Base-by-base conservation (phyloP, 2,113 vertebrate genomes). In the Tetrax tetrax region DNA sequence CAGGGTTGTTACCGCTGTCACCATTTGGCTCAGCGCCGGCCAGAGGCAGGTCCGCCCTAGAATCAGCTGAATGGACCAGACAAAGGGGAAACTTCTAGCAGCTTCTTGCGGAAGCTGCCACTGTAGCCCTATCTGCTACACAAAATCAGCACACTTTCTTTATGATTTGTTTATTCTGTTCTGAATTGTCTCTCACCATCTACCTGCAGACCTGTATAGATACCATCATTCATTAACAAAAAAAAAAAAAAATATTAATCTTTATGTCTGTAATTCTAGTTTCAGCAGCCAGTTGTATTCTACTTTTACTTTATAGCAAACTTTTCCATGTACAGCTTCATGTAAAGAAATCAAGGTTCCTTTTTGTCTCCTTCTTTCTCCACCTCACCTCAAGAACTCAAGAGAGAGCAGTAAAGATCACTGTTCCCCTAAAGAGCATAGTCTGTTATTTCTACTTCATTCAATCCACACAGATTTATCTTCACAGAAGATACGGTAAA, bases 191-290 rank as follows among this genome's bases (percentile, higher is more conserved):
- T 74, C 29, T 82, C 4, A 47, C 12, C 3, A n/a, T 31, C 24
- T 66, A 6, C 24, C 76, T 41, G 18, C 79, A 76, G 14, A 68
- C 1, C 12, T 50, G 3, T n/a, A 45, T 50, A 56, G 5, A 4
- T 72, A 9, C 2, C 2, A 7, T 15, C 45, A 47, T 15, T 41
- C 6, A 6, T 33, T 33, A 4, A n/a, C n/a, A n/a, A 4, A 12
- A 6, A 23, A 21, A 16, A 14, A 38, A 7, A 31, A 63, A n/a
- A 25, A 16, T 27, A 38, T 33, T 19, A 56, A 29, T 7, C 0
- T n/a, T 23, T 81, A 38, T 22, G 4, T 17, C 19, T 53, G 22
- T 41, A 48, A 43, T 61, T 75, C 24, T 59, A 37, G 4, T 50
- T 82, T 54, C 37, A 75, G 37, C 19, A 66, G 0, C 7, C 5